Percentiles rank a stretch among this genome's conserved stretches.
These are phyloP conservation scores for Sylvilagus floridanus DNA, from an alignment of 2,797 vertebrate genomes.

Conservation along the genomic window DNA sequence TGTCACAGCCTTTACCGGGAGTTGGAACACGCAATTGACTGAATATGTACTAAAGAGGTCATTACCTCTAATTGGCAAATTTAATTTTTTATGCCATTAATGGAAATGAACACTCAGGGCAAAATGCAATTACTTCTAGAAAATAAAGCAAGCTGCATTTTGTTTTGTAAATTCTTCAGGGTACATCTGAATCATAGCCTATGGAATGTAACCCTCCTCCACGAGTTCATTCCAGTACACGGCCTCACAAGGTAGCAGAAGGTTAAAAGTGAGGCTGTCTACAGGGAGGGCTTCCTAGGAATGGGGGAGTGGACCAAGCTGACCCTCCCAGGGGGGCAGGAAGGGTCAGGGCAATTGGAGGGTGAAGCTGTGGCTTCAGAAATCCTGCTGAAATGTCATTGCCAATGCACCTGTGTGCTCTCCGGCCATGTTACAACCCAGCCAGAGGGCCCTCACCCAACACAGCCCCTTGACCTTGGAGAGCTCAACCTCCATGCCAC, in stretches of 20 bases:
- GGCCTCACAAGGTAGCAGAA: accelerated
- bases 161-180: not conserved
- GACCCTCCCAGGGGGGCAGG: not conserved
- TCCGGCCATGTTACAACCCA: not conserved
- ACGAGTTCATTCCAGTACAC: not conserved
- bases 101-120: not conserved
- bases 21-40: not conserved
- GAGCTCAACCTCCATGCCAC: not conserved
- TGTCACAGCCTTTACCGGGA: not conserved
- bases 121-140: not conserved
- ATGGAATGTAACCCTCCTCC: not conserved
- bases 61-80: not conserved
- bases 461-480: not conserved
- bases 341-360: not conserved
- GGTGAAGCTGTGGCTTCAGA: not conserved
- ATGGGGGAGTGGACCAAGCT: not conserved
- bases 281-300: not conserved
- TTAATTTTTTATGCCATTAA: not conserved
- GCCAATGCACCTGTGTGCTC: not conserved
- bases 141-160: not conserved
- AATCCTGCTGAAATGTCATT: not conserved
- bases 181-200: not conserved
- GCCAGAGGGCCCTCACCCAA: too few species aligned
- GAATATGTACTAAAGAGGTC: not conserved
- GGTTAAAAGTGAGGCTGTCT: not conserved